Evolutionary conservation across 2,113 vertebrate species (phyloP).

Genomic region (Xiphorhynchus elegans): DNA sequence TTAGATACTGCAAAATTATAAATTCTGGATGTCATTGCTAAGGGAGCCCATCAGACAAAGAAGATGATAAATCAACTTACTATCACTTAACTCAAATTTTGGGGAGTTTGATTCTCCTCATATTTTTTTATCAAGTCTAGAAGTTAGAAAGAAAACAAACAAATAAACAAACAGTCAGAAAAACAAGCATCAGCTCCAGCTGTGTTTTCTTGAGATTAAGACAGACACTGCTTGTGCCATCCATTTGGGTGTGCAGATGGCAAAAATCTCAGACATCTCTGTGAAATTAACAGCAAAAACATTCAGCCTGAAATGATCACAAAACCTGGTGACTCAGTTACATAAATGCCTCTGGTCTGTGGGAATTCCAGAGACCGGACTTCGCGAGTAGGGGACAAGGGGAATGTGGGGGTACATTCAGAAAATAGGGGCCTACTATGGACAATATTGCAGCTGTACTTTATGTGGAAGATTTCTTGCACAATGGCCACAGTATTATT

Average conservation of each 20-base stretch:
- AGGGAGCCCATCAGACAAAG: background rate
- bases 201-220: background rate
- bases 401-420: background rate
- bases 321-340: background rate
- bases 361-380: background rate
- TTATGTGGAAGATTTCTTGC: background rate
- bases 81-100: background rate
- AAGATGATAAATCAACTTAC: background rate
- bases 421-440: background rate
- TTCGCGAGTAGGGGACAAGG: background rate
- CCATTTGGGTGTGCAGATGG: background rate
- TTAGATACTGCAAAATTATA: background rate
- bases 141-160: background rate
- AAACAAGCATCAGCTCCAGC: background rate
- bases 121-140: background rate
- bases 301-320: background rate
- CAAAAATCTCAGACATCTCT: background rate
- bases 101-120: background rate
- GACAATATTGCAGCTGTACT: background rate
- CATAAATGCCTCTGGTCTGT: background rate
- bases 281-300: background rate
- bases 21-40: background rate
- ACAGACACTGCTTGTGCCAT: background rate
- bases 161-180: background rate
- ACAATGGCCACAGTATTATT: background rate